A percentile compares a stretch with the other conserved stretches of the same genome.
phyloP scores from a whole-genome alignment of 64 coral and sea anemone genomes.

The Trachythela sp. region DNA sequence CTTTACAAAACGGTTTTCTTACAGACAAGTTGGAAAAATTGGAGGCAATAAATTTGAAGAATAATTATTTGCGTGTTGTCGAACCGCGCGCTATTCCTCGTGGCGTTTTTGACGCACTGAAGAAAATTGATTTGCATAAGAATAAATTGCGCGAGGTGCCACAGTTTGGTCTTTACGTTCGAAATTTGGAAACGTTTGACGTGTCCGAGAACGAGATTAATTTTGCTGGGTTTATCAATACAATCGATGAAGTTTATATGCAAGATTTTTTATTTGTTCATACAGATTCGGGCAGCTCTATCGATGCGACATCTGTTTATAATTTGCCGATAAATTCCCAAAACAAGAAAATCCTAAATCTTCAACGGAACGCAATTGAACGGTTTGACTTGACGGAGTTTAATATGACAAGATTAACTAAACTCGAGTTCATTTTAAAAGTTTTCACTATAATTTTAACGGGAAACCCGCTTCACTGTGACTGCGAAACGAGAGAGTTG shows the following conservation, averaged over 20 bases:
- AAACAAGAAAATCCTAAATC: constrained; percentile 29
- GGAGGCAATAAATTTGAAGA: constrained; percentile 46
- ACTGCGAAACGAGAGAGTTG: constrained; percentile 22
- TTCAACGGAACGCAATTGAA: constrained; percentile 39
- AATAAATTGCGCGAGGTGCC: constrained; percentile 51
- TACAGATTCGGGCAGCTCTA: constrained; percentile 1
- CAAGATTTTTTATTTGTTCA: constrained; percentile 25
- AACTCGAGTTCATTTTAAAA: constrained; percentile 35
- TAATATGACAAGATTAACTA: background rate
- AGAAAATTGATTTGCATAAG: constrained; percentile 34
- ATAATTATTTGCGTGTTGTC: constrained; percentile 42
- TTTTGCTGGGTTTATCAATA: constrained; percentile 26
- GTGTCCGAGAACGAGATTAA: constrained; percentile 55
- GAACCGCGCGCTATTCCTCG: constrained; percentile 46
- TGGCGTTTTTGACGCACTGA: constrained; percentile 37
- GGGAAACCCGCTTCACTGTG: constrained; percentile 55
- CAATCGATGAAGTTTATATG: constrained; percentile 26
- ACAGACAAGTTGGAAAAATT: constrained; percentile 2
- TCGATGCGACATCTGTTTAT: background rate
- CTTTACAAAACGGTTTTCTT: constrained; percentile 25
- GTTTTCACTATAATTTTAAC: constrained; percentile 50
- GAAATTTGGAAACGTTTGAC: constrained; percentile 27
- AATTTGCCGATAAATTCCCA: background rate
- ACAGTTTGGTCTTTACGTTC: constrained; percentile 26
- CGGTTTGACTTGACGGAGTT: constrained; percentile 31